phyloP scores from a whole-genome alignment of 2,888 invertebrate species.

The Stegophylla sp. region DNA sequence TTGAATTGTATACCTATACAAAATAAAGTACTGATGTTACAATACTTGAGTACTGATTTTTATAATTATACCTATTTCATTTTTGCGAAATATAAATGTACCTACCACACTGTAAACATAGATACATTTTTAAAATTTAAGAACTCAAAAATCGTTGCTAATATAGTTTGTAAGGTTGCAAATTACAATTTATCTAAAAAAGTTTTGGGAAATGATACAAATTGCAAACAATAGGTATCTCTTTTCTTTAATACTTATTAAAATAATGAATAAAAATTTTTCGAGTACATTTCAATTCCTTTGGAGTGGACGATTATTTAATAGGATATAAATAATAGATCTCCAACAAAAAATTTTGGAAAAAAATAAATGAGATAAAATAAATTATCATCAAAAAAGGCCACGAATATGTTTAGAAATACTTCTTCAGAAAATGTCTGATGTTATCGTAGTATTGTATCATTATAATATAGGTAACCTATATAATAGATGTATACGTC shows the following conservation, averaged over 20 bases:
- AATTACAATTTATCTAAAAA: not conserved
- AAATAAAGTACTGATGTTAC: too few relatives aligned
- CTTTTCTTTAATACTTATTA: not conserved
- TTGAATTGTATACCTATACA: too few relatives aligned
- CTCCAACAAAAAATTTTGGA: too few relatives aligned
- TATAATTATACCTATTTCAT: too few relatives aligned
- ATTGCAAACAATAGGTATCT: not conserved
- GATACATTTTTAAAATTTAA: not conserved
- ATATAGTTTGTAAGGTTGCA: not conserved
- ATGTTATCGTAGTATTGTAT: not conserved
- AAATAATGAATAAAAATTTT: not conserved
- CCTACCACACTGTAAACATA: not conserved
- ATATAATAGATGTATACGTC: not conserved
- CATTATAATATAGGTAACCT: conserved; percentile 32
- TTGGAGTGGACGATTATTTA: too few relatives aligned
- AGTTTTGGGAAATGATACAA: not conserved
- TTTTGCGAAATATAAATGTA: not conserved
- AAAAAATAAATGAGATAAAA: too few relatives aligned
- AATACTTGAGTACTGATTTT: too few relatives aligned
- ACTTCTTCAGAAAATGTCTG: not conserved
- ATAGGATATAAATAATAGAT: too few relatives aligned
- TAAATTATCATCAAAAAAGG: too few relatives aligned
- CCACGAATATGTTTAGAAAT: not conserved
- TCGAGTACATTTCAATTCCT: too few relatives aligned
- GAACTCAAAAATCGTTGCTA: not conserved